These are phyloP conservation scores for Bombus superbus DNA, from an alignment of 1,140 invertebrate genomes.

Conservation along the genomic window DNA sequence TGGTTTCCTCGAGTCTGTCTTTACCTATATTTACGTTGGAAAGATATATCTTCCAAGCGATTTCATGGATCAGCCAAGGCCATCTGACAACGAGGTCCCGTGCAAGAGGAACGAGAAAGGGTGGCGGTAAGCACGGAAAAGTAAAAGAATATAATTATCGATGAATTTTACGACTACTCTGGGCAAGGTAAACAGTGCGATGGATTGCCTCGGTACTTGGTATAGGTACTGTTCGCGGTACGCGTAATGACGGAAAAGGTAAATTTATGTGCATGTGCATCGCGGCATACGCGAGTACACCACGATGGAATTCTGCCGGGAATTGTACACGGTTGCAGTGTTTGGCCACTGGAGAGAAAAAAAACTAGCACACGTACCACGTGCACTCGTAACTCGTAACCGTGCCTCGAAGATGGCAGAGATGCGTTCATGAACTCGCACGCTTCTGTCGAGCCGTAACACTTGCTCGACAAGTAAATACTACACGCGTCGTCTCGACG, in stretches of 20 bases:
- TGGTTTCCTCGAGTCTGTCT: not conserved
- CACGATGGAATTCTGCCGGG: constrained; percentile 52
- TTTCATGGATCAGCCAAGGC: not conserved
- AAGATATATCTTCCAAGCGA: not conserved
- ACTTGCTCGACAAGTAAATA: constrained; percentile 51
- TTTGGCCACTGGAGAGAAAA: not conserved
- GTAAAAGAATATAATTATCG: constrained; percentile 57
- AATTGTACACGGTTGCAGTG: constrained; percentile 41
- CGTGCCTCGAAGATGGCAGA: not conserved
- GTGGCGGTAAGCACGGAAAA: too few species aligned
- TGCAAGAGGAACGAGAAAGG: not conserved
- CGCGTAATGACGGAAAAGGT: constrained; percentile 61
- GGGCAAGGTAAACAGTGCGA: constrained; percentile 74
- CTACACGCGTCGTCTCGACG: constrained; percentile 30
- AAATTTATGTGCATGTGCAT: constrained; percentile 20
- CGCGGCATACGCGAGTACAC: constrained; percentile 8
- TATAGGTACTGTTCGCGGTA: not conserved
- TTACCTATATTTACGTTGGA: not conserved
- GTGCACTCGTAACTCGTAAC: not conserved
- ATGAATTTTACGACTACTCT: constrained; percentile 70
- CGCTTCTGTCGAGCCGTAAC: constrained; percentile 30
- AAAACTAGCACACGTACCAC: constrained; percentile 14
- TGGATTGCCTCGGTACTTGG: constrained; percentile 30
- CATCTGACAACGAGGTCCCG: not conserved
- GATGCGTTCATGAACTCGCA: constrained; percentile 31